These are phyloP conservation scores for Rutpela maculata DNA, from an alignment of 2,888 invertebrate genomes.

Conservation along the genomic window DNA sequence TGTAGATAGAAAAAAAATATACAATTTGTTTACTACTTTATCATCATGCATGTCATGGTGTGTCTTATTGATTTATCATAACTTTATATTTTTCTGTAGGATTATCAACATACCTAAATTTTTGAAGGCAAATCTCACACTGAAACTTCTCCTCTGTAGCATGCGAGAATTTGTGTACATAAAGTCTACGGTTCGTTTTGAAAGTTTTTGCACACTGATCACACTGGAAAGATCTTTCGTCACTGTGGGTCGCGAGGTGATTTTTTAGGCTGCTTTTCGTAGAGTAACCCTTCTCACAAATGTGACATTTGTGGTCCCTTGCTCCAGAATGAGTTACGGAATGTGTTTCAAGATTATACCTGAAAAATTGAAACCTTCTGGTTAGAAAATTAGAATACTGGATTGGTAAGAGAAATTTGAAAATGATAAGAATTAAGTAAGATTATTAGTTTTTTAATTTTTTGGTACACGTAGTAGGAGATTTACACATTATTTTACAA, in stretches of 20 bases:
- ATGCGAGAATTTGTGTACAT: constrained; percentile 70
- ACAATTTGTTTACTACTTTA: no score
- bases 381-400: no score
- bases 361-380: constrained; percentile 20
- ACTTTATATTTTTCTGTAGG: background rate
- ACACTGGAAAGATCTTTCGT: constrained; percentile 62
- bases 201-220: constrained; percentile 63
- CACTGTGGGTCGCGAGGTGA: constrained; percentile 63
- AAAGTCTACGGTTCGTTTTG: constrained; percentile 65
- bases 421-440: no score
- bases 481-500: no score
- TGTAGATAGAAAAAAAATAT: no score
- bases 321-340: constrained; percentile 65
- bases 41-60: no score
- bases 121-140: constrained; percentile 74
- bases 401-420: no score
- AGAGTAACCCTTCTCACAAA: constrained; percentile 62
- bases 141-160: constrained; percentile 75
- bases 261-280: constrained; percentile 65
- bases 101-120: constrained; percentile 67
- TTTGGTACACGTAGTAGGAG: no score
- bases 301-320: constrained; percentile 62
- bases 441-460: no score
- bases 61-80: no score
- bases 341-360: constrained; percentile 65